phyloP scores from a whole-genome alignment of 1,140 invertebrate species.

The Penaeus indicus region DNA sequence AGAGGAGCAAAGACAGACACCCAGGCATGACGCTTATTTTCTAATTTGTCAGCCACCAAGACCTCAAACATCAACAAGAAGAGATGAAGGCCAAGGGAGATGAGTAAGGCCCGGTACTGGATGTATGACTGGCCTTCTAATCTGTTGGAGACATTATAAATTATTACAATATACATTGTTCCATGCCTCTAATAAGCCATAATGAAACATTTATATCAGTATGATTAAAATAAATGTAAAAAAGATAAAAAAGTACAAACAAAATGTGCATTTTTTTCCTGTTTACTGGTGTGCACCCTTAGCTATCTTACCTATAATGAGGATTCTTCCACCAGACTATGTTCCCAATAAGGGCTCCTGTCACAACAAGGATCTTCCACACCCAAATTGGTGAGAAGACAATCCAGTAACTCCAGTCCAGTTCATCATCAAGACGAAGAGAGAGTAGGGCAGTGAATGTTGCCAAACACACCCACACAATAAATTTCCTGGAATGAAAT shows the following conservation, averaged over 20 bases:
- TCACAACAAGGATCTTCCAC: constrained; percentile 93
- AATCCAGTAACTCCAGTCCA: constrained; percentile 85
- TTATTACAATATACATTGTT: constrained; percentile 42
- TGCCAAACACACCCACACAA: constrained; percentile 92
- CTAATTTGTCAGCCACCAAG: constrained; percentile 94
- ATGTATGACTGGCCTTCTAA: constrained; percentile 95
- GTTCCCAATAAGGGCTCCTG: constrained; percentile 89
- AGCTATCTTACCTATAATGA: constrained; percentile 81
- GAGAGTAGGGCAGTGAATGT: constrained; percentile 91
- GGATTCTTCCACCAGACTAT: constrained; percentile 96
- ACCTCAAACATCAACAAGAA: constrained; percentile 97
- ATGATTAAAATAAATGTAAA: too few species aligned
- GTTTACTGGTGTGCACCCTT: too few species aligned
- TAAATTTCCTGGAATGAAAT: constrained; percentile 89
- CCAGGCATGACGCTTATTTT: constrained; percentile 91
- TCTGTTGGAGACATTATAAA: constrained; percentile 73
- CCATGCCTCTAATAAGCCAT: not conserved
- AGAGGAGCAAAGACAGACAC: constrained; percentile 96
- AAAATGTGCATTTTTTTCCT: too few species aligned
- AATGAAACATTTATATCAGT: too few species aligned
- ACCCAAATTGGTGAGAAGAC: constrained; percentile 87
- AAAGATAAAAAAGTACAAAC: too few species aligned
- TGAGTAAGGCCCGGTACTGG: constrained; percentile 97
- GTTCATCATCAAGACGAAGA: constrained; percentile 87
- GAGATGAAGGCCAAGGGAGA: constrained; percentile 92